phyloP scores from a whole-genome alignment of 2,888 invertebrate genomes.

The Malachius bipustulatus region DNA sequence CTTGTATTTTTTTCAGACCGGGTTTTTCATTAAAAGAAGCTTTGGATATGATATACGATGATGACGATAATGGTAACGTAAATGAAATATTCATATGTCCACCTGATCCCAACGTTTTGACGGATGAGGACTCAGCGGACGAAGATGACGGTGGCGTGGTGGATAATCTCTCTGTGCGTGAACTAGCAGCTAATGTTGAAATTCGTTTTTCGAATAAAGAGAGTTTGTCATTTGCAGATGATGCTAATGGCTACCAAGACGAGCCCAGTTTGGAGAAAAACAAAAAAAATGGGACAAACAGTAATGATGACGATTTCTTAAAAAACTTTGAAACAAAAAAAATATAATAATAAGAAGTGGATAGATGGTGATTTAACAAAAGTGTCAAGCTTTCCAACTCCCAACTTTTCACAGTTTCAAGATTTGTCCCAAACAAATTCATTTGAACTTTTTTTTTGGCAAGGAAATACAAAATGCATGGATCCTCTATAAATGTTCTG shows the following conservation, averaged over 20 bases:
- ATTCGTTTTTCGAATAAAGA: constrained; percentile 6
- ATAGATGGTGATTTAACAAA: no score
- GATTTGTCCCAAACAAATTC: no score
- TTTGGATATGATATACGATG: background rate
- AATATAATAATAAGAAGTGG: no score
- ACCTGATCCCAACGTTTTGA: constrained; percentile 4
- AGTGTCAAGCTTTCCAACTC: no score
- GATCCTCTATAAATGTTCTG: constrained; percentile 5
- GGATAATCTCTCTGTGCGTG: constrained; percentile 13
- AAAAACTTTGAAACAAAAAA: no score
- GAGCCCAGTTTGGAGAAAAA: no score
- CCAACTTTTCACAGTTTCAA: no score
- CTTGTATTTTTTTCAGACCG: constrained; percentile 5
- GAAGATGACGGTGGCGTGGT: constrained; percentile 14
- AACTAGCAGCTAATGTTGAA: constrained; percentile 14
- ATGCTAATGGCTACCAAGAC: no score
- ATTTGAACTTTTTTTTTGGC: no score
- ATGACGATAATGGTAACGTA: no score
- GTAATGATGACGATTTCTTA: no score
- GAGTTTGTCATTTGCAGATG: background rate
- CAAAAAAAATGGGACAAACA: no score
- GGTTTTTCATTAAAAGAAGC: constrained; percentile 3
- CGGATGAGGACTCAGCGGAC: constrained; percentile 11
- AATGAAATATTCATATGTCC: constrained; percentile 9
- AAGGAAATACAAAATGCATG: constrained; percentile 6